Conservation (phyloP, 2,113 vertebrate genomes). For the Amblyopsis rosae region DNA sequence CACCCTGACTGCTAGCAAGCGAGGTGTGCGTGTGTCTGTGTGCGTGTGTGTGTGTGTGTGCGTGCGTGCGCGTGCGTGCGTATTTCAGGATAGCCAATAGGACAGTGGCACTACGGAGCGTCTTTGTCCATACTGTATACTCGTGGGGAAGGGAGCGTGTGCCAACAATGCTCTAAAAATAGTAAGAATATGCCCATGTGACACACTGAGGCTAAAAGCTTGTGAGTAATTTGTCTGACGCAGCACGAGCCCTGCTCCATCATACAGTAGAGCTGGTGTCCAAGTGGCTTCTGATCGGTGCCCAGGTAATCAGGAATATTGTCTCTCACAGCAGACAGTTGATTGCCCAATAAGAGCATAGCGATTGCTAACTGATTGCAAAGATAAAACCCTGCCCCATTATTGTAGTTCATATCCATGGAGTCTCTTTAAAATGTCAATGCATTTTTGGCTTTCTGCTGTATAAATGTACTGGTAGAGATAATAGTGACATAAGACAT, state of each 20-base stretch:
- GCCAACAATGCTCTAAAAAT: slow-evolving; percentile 74
- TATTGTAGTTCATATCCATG: too few species aligned
- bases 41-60: slow-evolving; percentile 20
- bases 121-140: slow-evolving; percentile 43
- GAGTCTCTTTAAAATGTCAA: too few species aligned
- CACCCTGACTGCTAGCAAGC: slow-evolving; percentile 22
- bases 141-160: slow-evolving; percentile 50
- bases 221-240: slow-evolving; percentile 74
- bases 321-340: slow-evolving; percentile 40
- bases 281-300: not conserved
- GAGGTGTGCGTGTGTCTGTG: too few species aligned
- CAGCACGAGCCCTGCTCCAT: slow-evolving; percentile 51
- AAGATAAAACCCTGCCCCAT: too few species aligned
- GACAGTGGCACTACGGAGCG: slow-evolving; percentile 28
- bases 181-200: slow-evolving; percentile 68
- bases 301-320: slow-evolving; percentile 28
- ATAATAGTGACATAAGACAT: too few species aligned
- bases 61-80: slow-evolving; percentile 8
- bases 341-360: slow-evolving; percentile 40
- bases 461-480: too few species aligned
- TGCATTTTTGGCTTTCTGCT: too few species aligned
- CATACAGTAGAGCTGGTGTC: not conserved
- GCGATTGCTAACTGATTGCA: too few species aligned
- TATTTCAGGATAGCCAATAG: slow-evolving; percentile 28
- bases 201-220: slow-evolving; percentile 76